A percentile compares a stretch with the other conserved stretches of the same genome.
phyloP scores from a whole-genome alignment of 2,113 vertebrate genomes.

The Ursus arctos region DNA sequence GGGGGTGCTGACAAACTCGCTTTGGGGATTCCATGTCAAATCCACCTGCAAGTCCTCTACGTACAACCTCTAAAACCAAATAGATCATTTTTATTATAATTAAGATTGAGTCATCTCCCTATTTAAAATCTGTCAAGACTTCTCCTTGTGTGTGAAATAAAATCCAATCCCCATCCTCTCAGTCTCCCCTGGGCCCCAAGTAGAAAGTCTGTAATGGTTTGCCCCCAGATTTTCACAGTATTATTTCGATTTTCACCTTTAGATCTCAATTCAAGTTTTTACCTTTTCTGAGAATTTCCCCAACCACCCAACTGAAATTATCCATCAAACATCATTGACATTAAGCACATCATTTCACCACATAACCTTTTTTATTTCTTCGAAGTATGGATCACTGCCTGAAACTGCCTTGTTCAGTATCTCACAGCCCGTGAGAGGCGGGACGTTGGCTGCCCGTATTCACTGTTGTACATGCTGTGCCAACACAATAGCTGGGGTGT shows the following conservation, averaged over 20 bases:
- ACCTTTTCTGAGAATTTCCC: neutral
- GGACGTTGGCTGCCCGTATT: neutral
- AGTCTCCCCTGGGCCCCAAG: neutral
- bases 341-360: neutral
- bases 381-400: neutral
- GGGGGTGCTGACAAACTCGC: neutral
- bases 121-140: neutral
- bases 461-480: accelerated
- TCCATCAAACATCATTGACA: neutral
- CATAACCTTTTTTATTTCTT: neutral
- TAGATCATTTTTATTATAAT: neutral
- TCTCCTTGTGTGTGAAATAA: neutral
- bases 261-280: neutral
- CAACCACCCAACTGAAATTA: neutral
- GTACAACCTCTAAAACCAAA: neutral
- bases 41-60: neutral
- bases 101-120: neutral
- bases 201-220: neutral
- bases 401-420: neutral
- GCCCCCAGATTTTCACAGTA: neutral
- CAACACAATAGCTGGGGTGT: neutral
- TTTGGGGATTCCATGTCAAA: neutral
- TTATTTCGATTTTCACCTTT: neutral
- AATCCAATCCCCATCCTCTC: accelerated
- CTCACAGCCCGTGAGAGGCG: neutral